Base-by-base conservation (phyloP, 1,140 invertebrate species). In the Drosophila tropicalis region DNA sequence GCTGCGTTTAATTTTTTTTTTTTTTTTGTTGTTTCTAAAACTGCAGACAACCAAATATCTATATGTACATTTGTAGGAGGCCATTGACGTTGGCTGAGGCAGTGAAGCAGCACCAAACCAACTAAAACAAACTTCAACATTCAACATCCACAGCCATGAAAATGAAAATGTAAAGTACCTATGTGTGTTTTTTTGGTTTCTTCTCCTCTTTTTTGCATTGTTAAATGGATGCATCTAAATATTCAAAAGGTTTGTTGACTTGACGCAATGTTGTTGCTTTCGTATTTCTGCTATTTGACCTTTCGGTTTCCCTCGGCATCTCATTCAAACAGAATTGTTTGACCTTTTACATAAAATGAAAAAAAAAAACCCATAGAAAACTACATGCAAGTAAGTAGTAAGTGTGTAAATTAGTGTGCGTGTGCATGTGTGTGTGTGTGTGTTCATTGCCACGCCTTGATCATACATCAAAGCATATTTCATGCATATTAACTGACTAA, bases 161-260 rank as follows among this genome's bases (percentile, higher is more conserved):
- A 85, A 86, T 82, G 79, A 75, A 82, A 79, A 79, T 51, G 72
- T 80, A 66, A 62, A 68, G 68, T 72, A 51, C 44, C 60, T 51
- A 36, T 4, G 40, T 54, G 5, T 63, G 54, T 62, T 51, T 19
- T 29, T 29, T 29, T 29, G 4, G 7, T 47, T 47, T 19, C 2
- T 19, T 47, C 17, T 17, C 15, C 17, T 15, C n/a, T 40, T 17
- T 67, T 66, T 75, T 81, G 73, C 62, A 77, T 78, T 84, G 76
- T 76, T 83, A 75, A 75, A 66, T 75, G 68, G 75, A 75, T 76
- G 81, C 72, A 68, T 72, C 77, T 19, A 51, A 51, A 62, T 54
- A 71, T 54, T 54, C 76, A 66, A 80, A 76, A 77, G 79, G 71
- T 71, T 73, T 67, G 61, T 81, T 77, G 64, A 65, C 60, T 77